Base-by-base conservation (phyloP, 2,797 vertebrate species). In the Petrocephalus schoutedeni region DNA sequence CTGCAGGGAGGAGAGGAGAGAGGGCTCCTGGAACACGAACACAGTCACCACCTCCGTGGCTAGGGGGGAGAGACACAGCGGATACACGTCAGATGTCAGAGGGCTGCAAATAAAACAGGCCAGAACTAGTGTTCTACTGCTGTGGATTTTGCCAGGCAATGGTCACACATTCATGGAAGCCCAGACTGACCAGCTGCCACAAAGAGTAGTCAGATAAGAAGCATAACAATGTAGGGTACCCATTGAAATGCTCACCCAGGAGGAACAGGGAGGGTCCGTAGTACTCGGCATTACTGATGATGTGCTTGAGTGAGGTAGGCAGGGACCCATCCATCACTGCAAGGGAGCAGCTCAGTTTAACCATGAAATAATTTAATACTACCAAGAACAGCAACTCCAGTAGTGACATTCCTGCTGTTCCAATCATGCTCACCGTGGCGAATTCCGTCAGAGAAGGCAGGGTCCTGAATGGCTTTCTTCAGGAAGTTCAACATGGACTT, bases 1-100 rank as follows among this genome's bases (percentile, higher is more conserved):
- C 95, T 99, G 98, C 91, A 99, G 94, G 87, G 98, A 99, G 89
- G 98, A 99, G 16, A 99, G 96, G 88, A 99, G 94, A 61, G 98
- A 99, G 88, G 98, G 98, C 95, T 99, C 98, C 96, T 99, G 98
- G 96, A 99, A 99, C 94, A 99, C 98, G 95, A 99, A 99, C 90
- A 99, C 98, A 1, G 98, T 99, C 94, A 99, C 98, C 93, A 99
- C 98, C 95, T 99, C 98, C 87, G 98, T 99, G 28, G 98, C 98
- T 99, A 94, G 74, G 90, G 90, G 67, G 80, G 64, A 6, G 64
- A 67, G 92, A 58, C 5, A 86, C 32, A 56, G 23, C 6, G 0
- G 8, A 21, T 9, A 86, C 57, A 64, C 41, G 59, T 67, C 12
- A 86, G n/a, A 36, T 71, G 64, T 71, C 28, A 71, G 64, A 36